Percentiles rank a stretch among this genome's conserved stretches.
These are phyloP conservation scores for Drusus annulatus DNA, from an alignment of 1,140 invertebrate genomes.

Conservation along the genomic window DNA sequence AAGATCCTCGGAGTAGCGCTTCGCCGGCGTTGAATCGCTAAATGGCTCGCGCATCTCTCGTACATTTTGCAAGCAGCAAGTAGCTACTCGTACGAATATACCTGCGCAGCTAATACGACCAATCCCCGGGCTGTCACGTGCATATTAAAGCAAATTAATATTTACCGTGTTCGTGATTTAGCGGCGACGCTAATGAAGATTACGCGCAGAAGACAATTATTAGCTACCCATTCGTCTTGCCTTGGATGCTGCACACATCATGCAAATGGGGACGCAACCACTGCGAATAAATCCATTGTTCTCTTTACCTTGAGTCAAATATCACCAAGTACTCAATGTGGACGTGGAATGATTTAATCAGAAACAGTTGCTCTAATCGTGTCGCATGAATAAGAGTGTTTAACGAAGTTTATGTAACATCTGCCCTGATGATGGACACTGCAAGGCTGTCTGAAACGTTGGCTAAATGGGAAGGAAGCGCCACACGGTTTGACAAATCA, in stretches of 20 bases:
- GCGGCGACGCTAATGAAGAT: background rate
- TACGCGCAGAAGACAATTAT: constrained; percentile 11
- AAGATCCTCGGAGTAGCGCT: too few relatives aligned
- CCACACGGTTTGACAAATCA: too few relatives aligned
- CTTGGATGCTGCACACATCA: background rate
- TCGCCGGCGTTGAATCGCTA: background rate
- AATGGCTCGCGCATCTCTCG: background rate
- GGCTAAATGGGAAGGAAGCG: too few relatives aligned
- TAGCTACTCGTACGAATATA: background rate
- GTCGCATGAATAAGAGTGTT: too few relatives aligned
- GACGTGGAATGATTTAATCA: too few relatives aligned
- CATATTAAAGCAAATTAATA: constrained; percentile 29
- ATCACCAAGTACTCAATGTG: too few relatives aligned
- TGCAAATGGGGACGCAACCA: background rate
- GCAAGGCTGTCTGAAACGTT: too few relatives aligned
- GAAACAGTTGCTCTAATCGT: too few relatives aligned
- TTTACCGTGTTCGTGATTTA: constrained; percentile 24
- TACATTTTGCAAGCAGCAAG: too few relatives aligned
- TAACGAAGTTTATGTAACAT: too few relatives aligned
- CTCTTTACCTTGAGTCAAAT: constrained; percentile 10
- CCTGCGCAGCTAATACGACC: background rate
- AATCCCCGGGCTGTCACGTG: constrained; percentile 10
- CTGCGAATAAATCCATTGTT: constrained; percentile 6
- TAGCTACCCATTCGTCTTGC: constrained; percentile 4
- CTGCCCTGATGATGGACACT: too few relatives aligned